Conservation (phyloP, 2,797 vertebrate species). For the Distichodus sexfasciatus region DNA sequence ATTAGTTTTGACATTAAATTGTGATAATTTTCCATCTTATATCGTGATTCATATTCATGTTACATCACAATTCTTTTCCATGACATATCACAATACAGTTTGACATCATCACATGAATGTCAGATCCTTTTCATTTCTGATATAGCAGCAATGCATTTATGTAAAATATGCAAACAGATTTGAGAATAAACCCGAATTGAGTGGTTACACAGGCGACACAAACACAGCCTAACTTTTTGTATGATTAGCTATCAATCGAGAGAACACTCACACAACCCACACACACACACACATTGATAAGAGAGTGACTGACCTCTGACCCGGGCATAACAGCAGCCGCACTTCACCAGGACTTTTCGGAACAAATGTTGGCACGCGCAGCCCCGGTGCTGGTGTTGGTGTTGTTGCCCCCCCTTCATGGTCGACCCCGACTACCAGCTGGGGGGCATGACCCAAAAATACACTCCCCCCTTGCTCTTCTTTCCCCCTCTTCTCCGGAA, state of each 20-base stretch:
- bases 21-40: too few species aligned
- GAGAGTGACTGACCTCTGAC: slow-evolving; percentile 86
- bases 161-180: too few species aligned
- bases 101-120: too few species aligned
- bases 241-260: background rate
- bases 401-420: slow-evolving; percentile 84
- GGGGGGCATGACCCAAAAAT: slow-evolving; percentile 71
- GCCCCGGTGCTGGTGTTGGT: slow-evolving; percentile 77
- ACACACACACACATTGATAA: slow-evolving; percentile 6
- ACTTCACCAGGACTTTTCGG: slow-evolving; percentile 92
- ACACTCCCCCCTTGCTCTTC: slow-evolving; percentile 28
- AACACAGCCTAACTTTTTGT: too few species aligned
- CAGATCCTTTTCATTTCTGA: too few species aligned
- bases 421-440: slow-evolving; percentile 65
- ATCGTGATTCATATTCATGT: too few species aligned
- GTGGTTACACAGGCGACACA: too few species aligned
- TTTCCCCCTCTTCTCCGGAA: slow-evolving; percentile 43
- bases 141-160: too few species aligned
- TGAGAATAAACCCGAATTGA: too few species aligned
- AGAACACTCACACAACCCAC: background rate
- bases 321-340: slow-evolving; percentile 88
- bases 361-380: slow-evolving; percentile 93
- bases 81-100: too few species aligned
- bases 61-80: too few species aligned
- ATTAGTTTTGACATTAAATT: too few species aligned